Evolutionary conservation across 2,113 vertebrate genomes (phyloP).

Genomic region (Epinephelus moara): DNA sequence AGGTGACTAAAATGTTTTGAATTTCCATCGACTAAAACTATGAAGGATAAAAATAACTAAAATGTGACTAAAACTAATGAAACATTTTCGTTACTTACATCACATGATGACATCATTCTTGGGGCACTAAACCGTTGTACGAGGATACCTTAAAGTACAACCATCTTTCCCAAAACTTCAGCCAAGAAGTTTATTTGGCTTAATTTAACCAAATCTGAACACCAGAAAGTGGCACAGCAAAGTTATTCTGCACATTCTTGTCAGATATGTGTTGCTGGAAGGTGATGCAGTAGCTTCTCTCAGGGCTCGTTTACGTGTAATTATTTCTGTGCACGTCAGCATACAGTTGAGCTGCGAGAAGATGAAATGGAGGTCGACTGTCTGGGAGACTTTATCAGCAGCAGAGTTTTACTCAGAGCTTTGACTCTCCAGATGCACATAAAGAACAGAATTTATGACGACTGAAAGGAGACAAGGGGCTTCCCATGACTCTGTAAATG

Average conservation of each 20-base stretch:
- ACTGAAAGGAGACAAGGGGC: conserved; percentile 18
- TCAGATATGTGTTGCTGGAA: not conserved
- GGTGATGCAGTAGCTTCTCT: not conserved
- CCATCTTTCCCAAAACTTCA: too few species aligned
- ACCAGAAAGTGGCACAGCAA: not conserved
- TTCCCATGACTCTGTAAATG: conserved; percentile 31
- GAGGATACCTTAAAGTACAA: too few species aligned
- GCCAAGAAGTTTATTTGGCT: too few species aligned
- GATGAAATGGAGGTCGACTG: not conserved
- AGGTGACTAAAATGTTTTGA: too few species aligned
- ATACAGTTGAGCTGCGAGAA: not conserved
- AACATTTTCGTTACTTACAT: too few species aligned
- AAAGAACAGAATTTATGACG: conserved; percentile 19
- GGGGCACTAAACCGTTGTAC: too few species aligned
- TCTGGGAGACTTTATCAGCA: conserved; percentile 13
- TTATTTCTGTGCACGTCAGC: not conserved
- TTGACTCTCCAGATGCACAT: conserved; percentile 24
- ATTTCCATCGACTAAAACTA: too few species aligned
- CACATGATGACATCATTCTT: too few species aligned
- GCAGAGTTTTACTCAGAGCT: conserved; percentile 15
- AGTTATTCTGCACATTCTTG: not conserved
- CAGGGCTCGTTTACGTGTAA: not conserved
- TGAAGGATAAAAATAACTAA: too few species aligned
- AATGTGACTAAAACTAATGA: too few species aligned
- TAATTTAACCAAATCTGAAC: too few species aligned